Conservation (phyloP, 1,140 invertebrate species). For the Brachionus sp. region DNA sequence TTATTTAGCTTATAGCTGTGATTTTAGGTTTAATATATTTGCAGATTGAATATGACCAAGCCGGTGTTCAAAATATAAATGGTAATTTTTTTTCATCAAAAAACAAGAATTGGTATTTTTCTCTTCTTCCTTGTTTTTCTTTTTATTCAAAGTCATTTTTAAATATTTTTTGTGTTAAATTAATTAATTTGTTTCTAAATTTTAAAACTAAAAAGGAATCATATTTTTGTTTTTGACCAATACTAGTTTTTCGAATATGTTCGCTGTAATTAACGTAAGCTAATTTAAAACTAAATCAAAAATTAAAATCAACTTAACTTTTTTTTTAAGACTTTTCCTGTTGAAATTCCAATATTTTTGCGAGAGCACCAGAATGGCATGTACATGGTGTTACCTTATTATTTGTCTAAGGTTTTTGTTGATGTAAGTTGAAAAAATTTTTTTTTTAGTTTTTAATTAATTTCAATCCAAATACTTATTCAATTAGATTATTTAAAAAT, state of each 20-base stretch:
- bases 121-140: not conserved
- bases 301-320: not conserved
- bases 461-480: no score
- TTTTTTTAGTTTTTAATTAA: no score
- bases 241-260: conserved; percentile 62
- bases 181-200: no score
- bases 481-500: no score
- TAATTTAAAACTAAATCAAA: not conserved
- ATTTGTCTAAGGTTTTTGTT: not conserved
- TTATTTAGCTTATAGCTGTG: conserved; percentile 18
- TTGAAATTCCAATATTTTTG: conserved; percentile 18
- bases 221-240: conserved; percentile 81
- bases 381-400: conserved; percentile 19
- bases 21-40: conserved; percentile 42
- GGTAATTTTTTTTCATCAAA: not conserved
- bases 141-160: not conserved
- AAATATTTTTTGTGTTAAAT: not conserved
- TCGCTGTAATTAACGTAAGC: conserved; percentile 46
- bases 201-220: not conserved
- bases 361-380: conserved; percentile 25
- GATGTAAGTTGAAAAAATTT: conserved; percentile 4
- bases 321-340: not conserved
- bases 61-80: conserved; percentile 45
- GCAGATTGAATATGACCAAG: conserved; percentile 1
- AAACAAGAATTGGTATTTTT: not conserved